Conservation (phyloP, 64 coral and sea anemone species). For the Trachythela sp. region DNA sequence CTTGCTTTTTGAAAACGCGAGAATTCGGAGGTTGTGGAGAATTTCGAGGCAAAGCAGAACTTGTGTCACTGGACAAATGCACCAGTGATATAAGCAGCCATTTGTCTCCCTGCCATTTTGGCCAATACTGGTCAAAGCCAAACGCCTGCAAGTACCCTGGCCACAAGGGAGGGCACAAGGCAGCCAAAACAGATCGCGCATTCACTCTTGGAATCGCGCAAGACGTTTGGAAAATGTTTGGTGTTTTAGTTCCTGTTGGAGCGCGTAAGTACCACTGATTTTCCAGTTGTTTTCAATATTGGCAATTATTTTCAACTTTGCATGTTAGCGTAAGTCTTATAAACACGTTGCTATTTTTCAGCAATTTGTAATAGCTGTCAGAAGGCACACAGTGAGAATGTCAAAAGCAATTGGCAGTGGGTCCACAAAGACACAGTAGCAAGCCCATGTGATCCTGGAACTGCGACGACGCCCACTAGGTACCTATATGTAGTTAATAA, state of each 20-base stretch:
- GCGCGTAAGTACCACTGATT: conserved; percentile 44
- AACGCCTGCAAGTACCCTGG: conserved; percentile 51
- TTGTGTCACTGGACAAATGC: conserved; percentile 34
- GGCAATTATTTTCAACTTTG: neutral
- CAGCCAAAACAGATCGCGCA: conserved; percentile 46
- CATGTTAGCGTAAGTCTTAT: neutral
- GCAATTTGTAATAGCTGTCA: conserved; percentile 41
- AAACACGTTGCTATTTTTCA: neutral
- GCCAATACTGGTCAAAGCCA: conserved; percentile 47
- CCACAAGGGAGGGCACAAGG: conserved; percentile 44
- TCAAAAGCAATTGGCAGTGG: conserved; percentile 21
- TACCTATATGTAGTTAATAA: neutral
- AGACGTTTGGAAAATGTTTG: conserved; percentile 46
- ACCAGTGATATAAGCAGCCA: conserved; percentile 21
- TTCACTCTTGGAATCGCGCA: conserved; percentile 31
- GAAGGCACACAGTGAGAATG: conserved; percentile 29
- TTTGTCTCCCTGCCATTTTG: conserved; percentile 31
- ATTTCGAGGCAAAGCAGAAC: conserved; percentile 24
- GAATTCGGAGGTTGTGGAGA: conserved; percentile 29
- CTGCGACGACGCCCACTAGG: neutral
- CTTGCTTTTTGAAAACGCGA: conserved; percentile 21
- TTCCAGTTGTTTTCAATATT: neutral
- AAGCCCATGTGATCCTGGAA: neutral
- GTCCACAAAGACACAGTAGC: neutral
- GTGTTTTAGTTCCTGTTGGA: conserved; percentile 57